phyloP scores from a whole-genome alignment of 92 coral and sea anemone genomes.

The Heteractis magnifica region DNA sequence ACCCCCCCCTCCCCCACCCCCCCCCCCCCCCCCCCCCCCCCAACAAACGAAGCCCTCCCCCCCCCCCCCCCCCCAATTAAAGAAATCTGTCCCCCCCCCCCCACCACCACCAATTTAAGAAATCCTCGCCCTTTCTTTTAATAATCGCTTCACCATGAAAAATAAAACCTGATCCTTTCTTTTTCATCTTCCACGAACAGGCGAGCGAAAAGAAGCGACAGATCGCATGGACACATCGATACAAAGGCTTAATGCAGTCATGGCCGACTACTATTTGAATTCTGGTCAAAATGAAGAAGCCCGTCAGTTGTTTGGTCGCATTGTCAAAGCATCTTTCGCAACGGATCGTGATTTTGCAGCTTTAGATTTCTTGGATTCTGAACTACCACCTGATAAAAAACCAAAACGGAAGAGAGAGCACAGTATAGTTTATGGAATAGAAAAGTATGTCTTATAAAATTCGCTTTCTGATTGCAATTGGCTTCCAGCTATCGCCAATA shows the following conservation, averaged over 20 bases:
- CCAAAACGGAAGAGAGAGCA: constrained; percentile 71
- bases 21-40: background rate
- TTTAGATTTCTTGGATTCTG: constrained; percentile 74
- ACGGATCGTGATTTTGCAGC: constrained; percentile 89
- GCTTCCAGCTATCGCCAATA: too few species aligned
- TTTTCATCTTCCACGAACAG: background rate
- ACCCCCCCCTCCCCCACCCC: background rate
- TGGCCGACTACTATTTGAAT: constrained; percentile 86
- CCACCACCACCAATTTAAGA: too few species aligned
- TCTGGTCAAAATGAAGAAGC: constrained; percentile 86
- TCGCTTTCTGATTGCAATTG: too few species aligned
- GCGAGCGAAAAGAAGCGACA: constrained; percentile 47
- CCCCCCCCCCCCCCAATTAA: too few species aligned
- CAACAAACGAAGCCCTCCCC: too few species aligned
- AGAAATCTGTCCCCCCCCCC: too few species aligned
- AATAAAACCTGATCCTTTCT: background rate
- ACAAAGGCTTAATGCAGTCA: constrained; percentile 57
- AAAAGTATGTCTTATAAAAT: constrained; percentile 53
- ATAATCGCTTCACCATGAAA: too few species aligned
- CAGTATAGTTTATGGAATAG: constrained; percentile 69
- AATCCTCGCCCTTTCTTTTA: too few species aligned
- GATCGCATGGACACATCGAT: constrained; percentile 84
- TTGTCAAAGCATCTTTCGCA: constrained; percentile 74
- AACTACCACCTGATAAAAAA: constrained; percentile 59
- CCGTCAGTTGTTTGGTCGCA: constrained; percentile 69